Base-by-base conservation (phyloP, 1,140 invertebrate species). In the Pectinophora gossypiella region DNA sequence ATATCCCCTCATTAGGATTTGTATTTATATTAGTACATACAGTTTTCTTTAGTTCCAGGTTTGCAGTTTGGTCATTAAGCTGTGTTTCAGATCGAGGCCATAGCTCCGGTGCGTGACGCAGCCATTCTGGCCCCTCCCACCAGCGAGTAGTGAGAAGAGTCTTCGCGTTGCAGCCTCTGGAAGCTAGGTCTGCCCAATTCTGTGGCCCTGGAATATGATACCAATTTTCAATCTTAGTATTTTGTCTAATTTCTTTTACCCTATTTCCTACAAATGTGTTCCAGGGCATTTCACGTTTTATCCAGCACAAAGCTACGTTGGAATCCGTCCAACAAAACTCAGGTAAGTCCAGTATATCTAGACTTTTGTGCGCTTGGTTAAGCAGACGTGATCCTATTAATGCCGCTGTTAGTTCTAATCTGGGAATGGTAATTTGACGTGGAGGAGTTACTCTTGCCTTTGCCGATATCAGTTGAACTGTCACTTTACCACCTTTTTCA, bases 161-260 rank as follows among this genome's bases (percentile, higher is more conserved):
- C 12, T 47, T 43, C 3, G 54, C 48, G 1, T 9, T 27, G 35
- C 54, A 56, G 22, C 54, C 54, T 21, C 54, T 12, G 19, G 54
- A 56, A 13, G 48, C 18, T 36, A 57, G 19, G 38, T 57, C 55
- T 12, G 45, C 49, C 13, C 19, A 23, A 35, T 57, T 57, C 3
- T 19, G 2, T 19, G 19, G 4, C 6, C 55, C 49, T 20, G 55
- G 36, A 35, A 57, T 22, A 16, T 57, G 49, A 35, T 38, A 19
- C 55, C 55, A 57, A 23, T 57, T 18, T 3, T 52, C 21, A 2
- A 15, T 44, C 19, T 57, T 47, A 19, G 48, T 51, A 48, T 51
- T 19, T 38, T 48, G 9, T 32, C 35, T 43, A 2, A 57, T 57
- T 52, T 57, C 49, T 52, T 57, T 57, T 16, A 57, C 23, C 18